Conservation (phyloP, 2,113 vertebrate genomes). For the Nycticryphes semicollaris region DNA sequence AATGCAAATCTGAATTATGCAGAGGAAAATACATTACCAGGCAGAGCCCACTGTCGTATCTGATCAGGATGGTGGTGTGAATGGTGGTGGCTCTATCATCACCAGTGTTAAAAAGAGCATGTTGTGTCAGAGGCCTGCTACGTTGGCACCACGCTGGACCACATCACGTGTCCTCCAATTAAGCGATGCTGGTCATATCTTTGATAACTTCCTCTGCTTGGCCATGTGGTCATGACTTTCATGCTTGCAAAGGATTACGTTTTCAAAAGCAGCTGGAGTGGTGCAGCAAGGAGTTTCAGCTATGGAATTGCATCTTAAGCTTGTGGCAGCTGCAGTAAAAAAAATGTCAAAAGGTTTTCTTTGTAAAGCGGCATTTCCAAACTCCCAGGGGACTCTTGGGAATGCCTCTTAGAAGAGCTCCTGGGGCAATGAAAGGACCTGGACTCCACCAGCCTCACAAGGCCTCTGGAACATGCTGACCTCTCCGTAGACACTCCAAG, state of each 20-base stretch:
- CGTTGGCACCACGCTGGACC: neutral
- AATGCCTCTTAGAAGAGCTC: neutral
- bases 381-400: neutral
- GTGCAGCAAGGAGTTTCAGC: neutral
- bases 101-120: neutral
- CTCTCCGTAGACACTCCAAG: neutral
- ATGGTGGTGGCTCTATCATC: neutral
- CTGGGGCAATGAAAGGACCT: neutral
- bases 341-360: neutral
- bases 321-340: accelerated
- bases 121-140: neutral
- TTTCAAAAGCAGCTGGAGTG: neutral
- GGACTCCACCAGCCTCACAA: neutral
- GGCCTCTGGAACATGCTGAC: accelerated
- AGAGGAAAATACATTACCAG: neutral
- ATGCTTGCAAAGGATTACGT: accelerated
- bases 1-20: accelerated
- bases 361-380: neutral
- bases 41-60: neutral
- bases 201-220: neutral
- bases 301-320: neutral
- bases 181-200: neutral
- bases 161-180: neutral
- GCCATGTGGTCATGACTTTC: neutral
- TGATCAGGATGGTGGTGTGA: neutral